Base-by-base conservation (phyloP, 2,888 invertebrate genomes). In the Miltochrista miniata region DNA sequence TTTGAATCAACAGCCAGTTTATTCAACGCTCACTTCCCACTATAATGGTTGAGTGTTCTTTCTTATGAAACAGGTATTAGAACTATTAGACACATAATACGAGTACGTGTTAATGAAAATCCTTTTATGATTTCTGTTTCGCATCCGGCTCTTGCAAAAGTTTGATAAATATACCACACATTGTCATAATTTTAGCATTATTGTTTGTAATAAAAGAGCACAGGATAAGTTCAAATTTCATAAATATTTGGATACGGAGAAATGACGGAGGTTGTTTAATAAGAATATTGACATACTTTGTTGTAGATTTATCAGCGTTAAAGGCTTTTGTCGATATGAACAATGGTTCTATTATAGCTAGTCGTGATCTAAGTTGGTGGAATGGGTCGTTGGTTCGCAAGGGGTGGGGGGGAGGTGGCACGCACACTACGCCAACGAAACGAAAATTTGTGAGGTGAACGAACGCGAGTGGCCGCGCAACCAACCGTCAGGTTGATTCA, bases 401-500 rank as follows among this genome's bases (percentile, higher is more conserved):
- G 60, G 61, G 64, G 59, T 54, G 63, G 63, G 59, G 72, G 67
- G 68, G 68, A 65, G 67, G 66, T 61, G 66, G 67, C 74, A 79
- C 77, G 81, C 80, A 81, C 82, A 81, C 81, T 66, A 73, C 79
- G 71, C 87, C 83, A 89, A 90, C 87, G 89, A 90, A 90, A 90
- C 89, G 85, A 91, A 91, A 91, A 92, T 92, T 91, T 85, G 90
- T 85, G 83, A 85, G 91, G 87, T 90, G 85, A 88, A 87, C 79
- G 90, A 84, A 85, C 92, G 83, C 80, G 69, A 85, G 83, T 88
- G 87, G 88, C 91, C 90, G 89, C 87, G 76, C 83, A 78, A 80
- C 79, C 73, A 83, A 86, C 83, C 83, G 80, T 83, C 87, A 88
- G 83, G 84, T 88, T 90, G 90, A 90, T 90, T 91, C 90, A 91